Evolutionary conservation across 2,888 invertebrate genomes (phyloP), one percentile per base, ranked within the genome.

Genomic region (Corythucha ciliata): DNA sequence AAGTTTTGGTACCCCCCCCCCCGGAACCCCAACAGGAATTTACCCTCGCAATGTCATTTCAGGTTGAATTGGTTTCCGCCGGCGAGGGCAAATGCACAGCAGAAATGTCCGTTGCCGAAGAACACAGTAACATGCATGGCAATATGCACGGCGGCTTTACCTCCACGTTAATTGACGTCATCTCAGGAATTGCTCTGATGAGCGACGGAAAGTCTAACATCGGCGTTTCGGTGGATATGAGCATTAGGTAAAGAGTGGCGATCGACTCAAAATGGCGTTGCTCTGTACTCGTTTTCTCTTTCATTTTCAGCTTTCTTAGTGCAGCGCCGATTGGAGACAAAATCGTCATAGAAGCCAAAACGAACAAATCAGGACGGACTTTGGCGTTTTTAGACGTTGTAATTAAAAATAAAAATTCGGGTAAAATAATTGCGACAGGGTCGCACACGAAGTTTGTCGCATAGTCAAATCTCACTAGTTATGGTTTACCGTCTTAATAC

Each of bases 71-170:
- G 26, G 49, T 72, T 14, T 63, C 72, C 22, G 80, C 80, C 52
- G 80, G 76, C n/a, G 71, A 80, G 60, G 91, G 91, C 1, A 74
- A 72, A 44, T 81, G 86, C 66, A 66, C 74, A 24, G 87, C 85
- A 16, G 82, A 89, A 67, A 77, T 92, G 63, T 76, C 74, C 60
- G 80, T 92, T 0, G 74, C 71, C 0, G 71, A 80, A 3, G 82
- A 85, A 58, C 84, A 89, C 64, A 69, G 82, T 2, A 93, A 93
- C 68, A 68, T 72, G 12, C 58, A 58, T 6, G 88, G 87, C 1
- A 77, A 79, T 0, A 67, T 93, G 4, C 93, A 93, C 65, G 92
- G 92, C 2, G 93, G 90, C 5, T 79, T 87, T 61, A 84, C 84
- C 3, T 82, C 86, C 3, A 84, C 86, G 1, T 66, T 92, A 8